Percentiles rank a stretch among this genome's conserved stretches.
These are phyloP conservation scores for Drosophila oshimai DNA, from an alignment of 1,140 invertebrate genomes.

Conservation along the genomic window DNA sequence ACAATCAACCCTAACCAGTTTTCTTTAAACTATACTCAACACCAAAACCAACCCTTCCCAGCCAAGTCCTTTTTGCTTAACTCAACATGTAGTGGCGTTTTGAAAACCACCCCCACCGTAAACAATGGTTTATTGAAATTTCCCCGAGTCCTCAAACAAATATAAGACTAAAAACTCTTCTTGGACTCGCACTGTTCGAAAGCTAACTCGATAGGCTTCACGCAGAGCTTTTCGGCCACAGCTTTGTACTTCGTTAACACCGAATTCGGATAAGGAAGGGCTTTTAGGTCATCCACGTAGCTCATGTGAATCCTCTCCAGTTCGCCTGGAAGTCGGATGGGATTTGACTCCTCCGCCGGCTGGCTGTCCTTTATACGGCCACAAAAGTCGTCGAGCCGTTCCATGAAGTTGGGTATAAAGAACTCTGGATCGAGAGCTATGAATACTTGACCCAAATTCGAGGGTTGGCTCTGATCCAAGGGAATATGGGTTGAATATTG, in stretches of 20 bases:
- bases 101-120: not conserved
- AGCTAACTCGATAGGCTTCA: conserved; percentile 33
- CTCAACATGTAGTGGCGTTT: not conserved
- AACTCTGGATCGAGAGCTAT: conserved; percentile 42
- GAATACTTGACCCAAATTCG: conserved; percentile 41
- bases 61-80: not conserved
- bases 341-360: not conserved
- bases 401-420: conserved; percentile 36
- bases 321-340: conserved; percentile 28
- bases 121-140: not conserved
- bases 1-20: not conserved
- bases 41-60: not conserved
- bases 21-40: not conserved
- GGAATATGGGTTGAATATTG: conserved; percentile 29
- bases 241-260: conserved; percentile 28
- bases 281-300: conserved; percentile 31
- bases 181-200: conserved; percentile 1
- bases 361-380: conserved; percentile 1
- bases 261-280: conserved; percentile 22
- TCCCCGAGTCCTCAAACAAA: not conserved
- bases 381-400: conserved; percentile 41
- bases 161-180: conserved; percentile 7
- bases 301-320: conserved; percentile 35
- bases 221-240: conserved; percentile 18
- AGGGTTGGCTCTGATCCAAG: not conserved